Conservation (phyloP, 2,113 vertebrate genomes). For the Vicugna pacos region DNA sequence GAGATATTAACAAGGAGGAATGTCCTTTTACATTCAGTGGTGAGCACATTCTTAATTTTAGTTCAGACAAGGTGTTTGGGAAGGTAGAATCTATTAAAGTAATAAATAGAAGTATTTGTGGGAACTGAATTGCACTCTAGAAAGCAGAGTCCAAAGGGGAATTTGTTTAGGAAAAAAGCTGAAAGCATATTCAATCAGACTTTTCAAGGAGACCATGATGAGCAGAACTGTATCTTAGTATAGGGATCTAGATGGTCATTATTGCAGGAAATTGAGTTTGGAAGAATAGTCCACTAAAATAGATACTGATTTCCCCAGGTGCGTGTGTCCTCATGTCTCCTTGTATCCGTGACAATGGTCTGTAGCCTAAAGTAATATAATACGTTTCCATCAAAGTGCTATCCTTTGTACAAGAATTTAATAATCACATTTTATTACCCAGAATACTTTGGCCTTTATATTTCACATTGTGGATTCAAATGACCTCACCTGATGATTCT, state of each 20-base stretch:
- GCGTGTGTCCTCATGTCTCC: background rate
- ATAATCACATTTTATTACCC: conserved; percentile 64
- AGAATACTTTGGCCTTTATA: conserved; percentile 32
- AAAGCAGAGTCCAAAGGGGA: background rate
- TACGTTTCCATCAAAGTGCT: background rate
- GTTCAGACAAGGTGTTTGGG: background rate
- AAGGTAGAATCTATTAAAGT: background rate
- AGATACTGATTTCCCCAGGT: conserved; percentile 35
- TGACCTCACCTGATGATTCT: background rate
- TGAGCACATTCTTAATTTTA: background rate
- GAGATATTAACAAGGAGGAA: background rate
- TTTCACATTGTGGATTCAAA: conserved; percentile 59
- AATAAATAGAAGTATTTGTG: background rate
- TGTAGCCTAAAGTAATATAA: conserved; percentile 45
- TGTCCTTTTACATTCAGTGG: background rate
- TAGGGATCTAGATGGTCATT: conserved; percentile 5
- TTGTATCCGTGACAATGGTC: conserved; percentile 22
- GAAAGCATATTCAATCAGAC: conserved; percentile 19
- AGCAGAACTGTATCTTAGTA: background rate
- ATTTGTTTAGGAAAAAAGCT: background rate
- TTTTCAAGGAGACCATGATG: background rate
- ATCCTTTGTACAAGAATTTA: conserved; percentile 37
- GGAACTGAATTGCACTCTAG: background rate
- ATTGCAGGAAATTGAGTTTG: conserved; percentile 53
- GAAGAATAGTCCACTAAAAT: conserved; percentile 53